A percentile compares a stretch with the other conserved stretches of the same genome.
phyloP scores from a whole-genome alignment of 2,797 vertebrate genomes.

The Dendrocincla fuliginosa region DNA sequence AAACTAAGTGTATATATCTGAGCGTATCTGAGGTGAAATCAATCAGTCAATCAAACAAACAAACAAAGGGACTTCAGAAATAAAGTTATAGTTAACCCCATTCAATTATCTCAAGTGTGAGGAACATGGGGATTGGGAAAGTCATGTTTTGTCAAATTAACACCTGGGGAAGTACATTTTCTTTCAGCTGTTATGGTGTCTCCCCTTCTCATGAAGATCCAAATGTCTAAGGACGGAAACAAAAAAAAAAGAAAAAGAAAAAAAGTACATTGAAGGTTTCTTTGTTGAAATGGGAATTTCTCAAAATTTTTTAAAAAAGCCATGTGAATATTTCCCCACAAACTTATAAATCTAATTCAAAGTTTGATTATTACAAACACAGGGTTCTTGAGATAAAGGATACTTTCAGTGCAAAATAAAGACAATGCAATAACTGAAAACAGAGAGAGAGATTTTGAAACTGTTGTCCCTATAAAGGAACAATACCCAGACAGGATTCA shows the following conservation, averaged over 20 bases:
- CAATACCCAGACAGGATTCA: neutral
- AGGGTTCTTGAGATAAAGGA: neutral
- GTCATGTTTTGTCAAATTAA: neutral
- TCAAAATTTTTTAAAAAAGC: neutral
- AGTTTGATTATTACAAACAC: neutral
- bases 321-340: neutral
- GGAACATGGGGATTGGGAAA: neutral
- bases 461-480: neutral
- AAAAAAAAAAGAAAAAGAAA: neutral
- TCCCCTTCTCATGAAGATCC: neutral
- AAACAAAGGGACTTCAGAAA: neutral
- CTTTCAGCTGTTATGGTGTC: neutral
- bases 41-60: neutral
- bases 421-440: neutral
- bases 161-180: neutral
- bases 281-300: neutral
- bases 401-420: neutral
- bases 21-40: neutral
- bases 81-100: neutral
- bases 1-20: neutral
- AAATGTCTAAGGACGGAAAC: neutral
- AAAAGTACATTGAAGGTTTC: neutral
- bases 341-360: neutral
- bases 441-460: neutral
- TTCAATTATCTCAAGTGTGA: neutral